These are phyloP conservation scores for Tubulanus polymorphus DNA, from an alignment of 2,888 invertebrate species.

Conservation along the genomic window DNA sequence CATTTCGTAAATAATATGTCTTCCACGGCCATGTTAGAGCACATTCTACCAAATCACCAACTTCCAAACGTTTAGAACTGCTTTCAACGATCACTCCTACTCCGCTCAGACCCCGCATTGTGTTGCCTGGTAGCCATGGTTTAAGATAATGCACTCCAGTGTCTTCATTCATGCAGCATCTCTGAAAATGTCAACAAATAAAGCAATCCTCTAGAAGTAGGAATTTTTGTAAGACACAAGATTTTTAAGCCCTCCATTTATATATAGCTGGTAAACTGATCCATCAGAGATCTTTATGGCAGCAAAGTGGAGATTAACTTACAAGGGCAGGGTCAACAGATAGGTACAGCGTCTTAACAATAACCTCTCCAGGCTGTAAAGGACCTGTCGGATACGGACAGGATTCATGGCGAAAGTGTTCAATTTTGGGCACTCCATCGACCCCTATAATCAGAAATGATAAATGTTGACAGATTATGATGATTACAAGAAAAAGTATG, in stretches of 20 bases:
- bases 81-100: constrained; percentile 39
- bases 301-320: too few relatives aligned
- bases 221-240: neutral
- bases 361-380: constrained; percentile 25
- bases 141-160: constrained; percentile 51
- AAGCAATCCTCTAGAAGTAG: constrained; percentile 42
- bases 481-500: too few relatives aligned
- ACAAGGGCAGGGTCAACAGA: constrained; percentile 45
- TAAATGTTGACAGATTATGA: too few relatives aligned
- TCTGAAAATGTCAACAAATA: constrained; percentile 47
- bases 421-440: constrained; percentile 28
- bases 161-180: constrained; percentile 52
- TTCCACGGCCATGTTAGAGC: constrained; percentile 44
- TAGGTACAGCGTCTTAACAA: constrained; percentile 34
- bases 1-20: too few relatives aligned
- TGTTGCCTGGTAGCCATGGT: constrained; percentile 41
- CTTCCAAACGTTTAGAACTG: constrained; percentile 21
- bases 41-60: constrained; percentile 34
- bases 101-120: constrained; percentile 47
- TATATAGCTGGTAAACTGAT: too few relatives aligned
- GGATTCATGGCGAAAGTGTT: constrained; percentile 33
- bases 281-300: too few relatives aligned
- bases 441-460: too few relatives aligned
- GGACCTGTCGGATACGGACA: constrained; percentile 22
- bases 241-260: too few relatives aligned